Percentiles rank a stretch among this genome's conserved stretches.
Conservation (phyloP, 92 coral and sea anemone genomes). For the Palythoa grandiflora region DNA sequence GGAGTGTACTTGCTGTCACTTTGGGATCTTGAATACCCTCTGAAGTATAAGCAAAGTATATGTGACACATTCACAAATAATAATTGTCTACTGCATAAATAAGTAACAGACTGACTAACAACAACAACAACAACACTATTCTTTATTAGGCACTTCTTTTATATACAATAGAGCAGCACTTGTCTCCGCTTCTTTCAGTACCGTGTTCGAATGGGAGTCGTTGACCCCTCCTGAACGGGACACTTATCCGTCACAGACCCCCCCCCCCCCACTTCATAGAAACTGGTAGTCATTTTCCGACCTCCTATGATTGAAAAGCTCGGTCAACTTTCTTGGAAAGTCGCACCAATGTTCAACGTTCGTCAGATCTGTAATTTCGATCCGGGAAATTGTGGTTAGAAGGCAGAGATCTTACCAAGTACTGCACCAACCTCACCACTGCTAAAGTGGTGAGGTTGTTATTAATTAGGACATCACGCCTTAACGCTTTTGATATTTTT, state of each 20-base stretch:
- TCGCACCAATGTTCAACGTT: no score
- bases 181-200: not conserved
- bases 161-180: not conserved
- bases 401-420: no score
- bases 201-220: no score
- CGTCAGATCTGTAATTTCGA: no score
- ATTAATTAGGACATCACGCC: no score
- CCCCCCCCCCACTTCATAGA: no score
- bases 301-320: not conserved
- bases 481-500: not conserved
- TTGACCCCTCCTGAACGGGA: not conserved
- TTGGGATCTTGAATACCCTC: constrained; percentile 12
- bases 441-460: no score
- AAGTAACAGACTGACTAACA: no score
- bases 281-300: not conserved
- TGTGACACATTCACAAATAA: not conserved
- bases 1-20: not conserved
- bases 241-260: not conserved
- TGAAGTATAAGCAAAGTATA: not conserved
- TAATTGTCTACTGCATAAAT: no score
- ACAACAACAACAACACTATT: not conserved
- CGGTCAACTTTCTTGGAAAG: not conserved
- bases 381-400: no score
- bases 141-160: not conserved
- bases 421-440: no score